Evolutionary conservation across 2,113 vertebrate species (phyloP), one percentile per base, ranked within the genome.

Genomic region (Actinemys pallida): DNA sequence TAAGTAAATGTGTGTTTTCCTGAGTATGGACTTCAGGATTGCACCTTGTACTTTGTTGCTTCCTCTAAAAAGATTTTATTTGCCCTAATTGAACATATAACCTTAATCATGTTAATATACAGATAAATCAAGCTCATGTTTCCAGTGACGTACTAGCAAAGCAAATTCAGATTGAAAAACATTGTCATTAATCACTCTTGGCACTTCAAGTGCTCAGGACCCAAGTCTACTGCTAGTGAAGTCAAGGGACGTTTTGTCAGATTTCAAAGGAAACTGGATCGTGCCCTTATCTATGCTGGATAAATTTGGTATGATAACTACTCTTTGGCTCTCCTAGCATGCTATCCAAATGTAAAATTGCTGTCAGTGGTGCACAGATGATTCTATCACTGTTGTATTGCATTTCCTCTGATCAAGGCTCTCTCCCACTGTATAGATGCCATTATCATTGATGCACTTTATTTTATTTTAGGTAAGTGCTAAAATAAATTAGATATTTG

Each of bases 1-100:
- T 25, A 59, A 1, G 56, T 54, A 54, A 54, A 54, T 49, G 1
- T 2, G 17, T 0, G 8, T 17, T 80, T 82, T 1, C 35, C 57
- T 3, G 4, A 49, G n/a, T n/a, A 19, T 31, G 62, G 29, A 45
- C 31, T 45, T 35, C 22, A 31, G 8, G 47, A 42, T 47, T 90
- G 1, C 42, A 45, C 14, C 3, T 31, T 45, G 27, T 7, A 16
- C 59, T 79, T 3, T 47, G 1, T 11, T 8, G 8, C 54, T 59
- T n/a, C 52, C 76, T 82, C 10, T 16, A 65, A 79, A 1, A 7
- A 2, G 22, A 6, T 1, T 1, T 76, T 47, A 27, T 78, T 78
- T 47, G 6, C 9, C 42, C 9, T 59, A 59, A 6, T 14, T 22
- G 31, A 84, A 14, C 10, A 78, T 69, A 53, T 31, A 2, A 65